Conservation (phyloP, 30 jellyfish, hydroid and myxozoan genomes). For the Aurelia aurita region DNA sequence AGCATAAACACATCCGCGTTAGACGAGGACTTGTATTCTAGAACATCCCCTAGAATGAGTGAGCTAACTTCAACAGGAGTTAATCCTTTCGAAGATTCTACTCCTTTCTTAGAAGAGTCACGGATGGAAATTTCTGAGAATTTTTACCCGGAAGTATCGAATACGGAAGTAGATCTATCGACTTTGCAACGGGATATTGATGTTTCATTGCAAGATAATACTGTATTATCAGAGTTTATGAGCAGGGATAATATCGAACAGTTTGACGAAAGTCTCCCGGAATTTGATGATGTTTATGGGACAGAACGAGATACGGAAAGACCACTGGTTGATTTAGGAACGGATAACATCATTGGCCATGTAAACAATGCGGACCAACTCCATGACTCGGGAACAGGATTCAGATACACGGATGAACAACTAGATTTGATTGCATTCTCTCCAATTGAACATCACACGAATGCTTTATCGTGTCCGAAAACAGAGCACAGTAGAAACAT, state of each 20-base stretch:
- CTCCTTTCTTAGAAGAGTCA: conserved; percentile 8
- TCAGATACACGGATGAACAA: not conserved
- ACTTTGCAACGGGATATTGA: conserved; percentile 17
- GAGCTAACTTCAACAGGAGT: too few species aligned
- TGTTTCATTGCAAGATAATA: not conserved
- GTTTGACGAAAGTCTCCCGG: not conserved
- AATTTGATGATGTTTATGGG: too few species aligned
- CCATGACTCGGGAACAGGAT: not conserved
- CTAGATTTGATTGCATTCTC: conserved; percentile 1
- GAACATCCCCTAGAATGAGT: too few species aligned
- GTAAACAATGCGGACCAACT: not conserved
- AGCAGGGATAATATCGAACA: not conserved
- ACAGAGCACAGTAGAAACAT: too few species aligned
- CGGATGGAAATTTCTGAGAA: not conserved
- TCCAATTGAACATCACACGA: not conserved
- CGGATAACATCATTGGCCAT: too few species aligned
- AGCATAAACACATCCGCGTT: too few species aligned
- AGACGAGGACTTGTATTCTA: too few species aligned
- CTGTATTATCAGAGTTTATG: conserved; percentile 3
- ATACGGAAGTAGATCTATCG: conserved; percentile 9
- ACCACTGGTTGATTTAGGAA: too few species aligned
- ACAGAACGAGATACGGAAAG: too few species aligned
- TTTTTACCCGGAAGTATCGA: not conserved
- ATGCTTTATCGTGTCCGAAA: not conserved
- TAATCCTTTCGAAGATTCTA: too few species aligned